Base-by-base conservation (phyloP, 2,888 invertebrate genomes). In the Zaprionus bogoriensis region DNA sequence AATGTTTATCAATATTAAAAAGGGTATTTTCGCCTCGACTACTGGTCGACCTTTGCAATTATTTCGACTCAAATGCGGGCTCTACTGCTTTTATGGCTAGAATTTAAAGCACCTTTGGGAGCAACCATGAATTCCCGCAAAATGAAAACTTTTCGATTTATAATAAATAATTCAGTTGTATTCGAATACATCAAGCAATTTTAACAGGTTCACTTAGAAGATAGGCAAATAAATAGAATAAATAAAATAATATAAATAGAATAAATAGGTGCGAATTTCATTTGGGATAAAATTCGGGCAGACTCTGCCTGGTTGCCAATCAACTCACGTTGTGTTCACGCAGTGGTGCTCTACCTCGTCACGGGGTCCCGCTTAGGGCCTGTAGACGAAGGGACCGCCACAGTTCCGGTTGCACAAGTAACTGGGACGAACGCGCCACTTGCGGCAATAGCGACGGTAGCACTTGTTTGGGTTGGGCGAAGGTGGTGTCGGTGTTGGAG, bases 381-480 rank as follows among this genome's bases (percentile, higher is more conserved):
- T 62, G 54, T 74, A 57, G 58, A 61, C 51, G 17, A 44, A 67
- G 39, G 68, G 38, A 17, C 70, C 63, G 28, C 83, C 72, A 42
- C 82, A 80, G 58, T 84, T 69, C 47, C 76, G 67, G 39, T 64
- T 50, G 67, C 84, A 84, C 28, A 84, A 36, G 36, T 72, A 71
- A 65, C 69, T 81, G 65, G 83, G 86, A 3, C 84, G 72, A 12
- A 50, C 51, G 22, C 83, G 70, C 84, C 87, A 83, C 47, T 71
- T 83, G 64, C 81, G 84, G 47, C 83, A 83, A 45, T 86, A 86
- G 53, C 83, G 81, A 12, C 84, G 84, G 50, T 86, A 83, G 22
- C 83, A 83, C 4, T 50, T 64, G 30, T 57, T 54, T 27, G 80
- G 86, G 42, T 62, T 73, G 4, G 81, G 83, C 6, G 69, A 63